Percentiles rank a stretch among this genome's conserved stretches.
phyloP scores from a whole-genome alignment of 1,140 invertebrate genomes.

The Drosophila gunungcola region DNA sequence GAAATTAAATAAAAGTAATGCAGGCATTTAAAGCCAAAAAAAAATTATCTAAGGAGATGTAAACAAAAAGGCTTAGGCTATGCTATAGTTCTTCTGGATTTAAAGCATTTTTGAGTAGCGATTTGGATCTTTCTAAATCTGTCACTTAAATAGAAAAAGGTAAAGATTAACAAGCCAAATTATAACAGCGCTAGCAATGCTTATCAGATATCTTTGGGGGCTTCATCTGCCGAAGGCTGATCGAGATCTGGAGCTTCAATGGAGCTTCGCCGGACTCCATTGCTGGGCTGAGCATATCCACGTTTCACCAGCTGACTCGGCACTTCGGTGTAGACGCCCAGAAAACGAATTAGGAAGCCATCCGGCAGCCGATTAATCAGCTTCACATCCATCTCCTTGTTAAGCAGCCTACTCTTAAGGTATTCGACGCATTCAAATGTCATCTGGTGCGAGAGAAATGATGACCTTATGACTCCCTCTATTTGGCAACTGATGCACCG shows the following conservation, averaged over 20 bases:
- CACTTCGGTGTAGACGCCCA: conserved; percentile 9
- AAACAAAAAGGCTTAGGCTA: no score
- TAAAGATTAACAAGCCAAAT: background rate
- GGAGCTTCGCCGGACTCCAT: background rate
- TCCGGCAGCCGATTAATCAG: conserved; percentile 39
- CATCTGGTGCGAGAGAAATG: background rate
- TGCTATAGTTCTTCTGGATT: no score
- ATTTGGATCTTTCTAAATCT: no score
- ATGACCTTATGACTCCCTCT: conserved; percentile 14
- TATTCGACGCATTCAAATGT: conserved; percentile 48
- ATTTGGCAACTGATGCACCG: conserved; percentile 60
- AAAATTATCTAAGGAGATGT: no score
- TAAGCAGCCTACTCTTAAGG: conserved; percentile 50
- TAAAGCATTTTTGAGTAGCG: no score
- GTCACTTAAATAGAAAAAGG: background rate
- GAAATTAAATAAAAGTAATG: no score
- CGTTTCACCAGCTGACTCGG: conserved; percentile 29
- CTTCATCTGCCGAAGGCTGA: background rate
- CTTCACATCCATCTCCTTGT: conserved; percentile 43
- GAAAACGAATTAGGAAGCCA: conserved; percentile 38
- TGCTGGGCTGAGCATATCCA: conserved; percentile 27
- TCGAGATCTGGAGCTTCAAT: background rate
- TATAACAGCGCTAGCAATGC: background rate
- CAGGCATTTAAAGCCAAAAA: no score
- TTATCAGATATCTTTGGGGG: background rate